Base-by-base conservation (phyloP, 2,888 invertebrate species). In the Tachina lurida region DNA sequence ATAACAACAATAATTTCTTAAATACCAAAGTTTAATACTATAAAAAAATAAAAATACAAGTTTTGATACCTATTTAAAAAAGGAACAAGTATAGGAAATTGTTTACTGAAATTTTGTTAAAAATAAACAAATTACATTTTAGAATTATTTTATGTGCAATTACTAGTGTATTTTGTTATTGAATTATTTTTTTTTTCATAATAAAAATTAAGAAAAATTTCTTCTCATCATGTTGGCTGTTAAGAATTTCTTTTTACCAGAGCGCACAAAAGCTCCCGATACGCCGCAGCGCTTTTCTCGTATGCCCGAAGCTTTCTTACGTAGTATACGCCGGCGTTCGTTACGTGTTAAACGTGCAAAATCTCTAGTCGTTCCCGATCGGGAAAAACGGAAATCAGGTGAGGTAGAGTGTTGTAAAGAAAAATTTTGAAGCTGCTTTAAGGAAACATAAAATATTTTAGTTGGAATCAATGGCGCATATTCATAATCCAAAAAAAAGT, bases 301-400 rank as follows among this genome's bases (percentile, higher is more conserved):
- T 88, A 95, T 95, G 95, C 95, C 95, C 10, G 96, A 96, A 93
- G 95, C 95, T 87, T 94, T 96, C 90, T 94, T 96, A 92, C 94
- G 96, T 88, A 96, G 96, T 80, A 95, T 96, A 89, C 93, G 95
- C 87, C 93, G 96, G 86, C 93, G 96, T 88, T 96, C 96, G 43
- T 92, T 96, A 88, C 93, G 96, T 87, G 95, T 96, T 56, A 96
- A 96, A 92, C 94, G 96, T 90, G 95, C 96, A 88, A 96, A 96
- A 92, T 96, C 96, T 84, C 93, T 96, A 89, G 95, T 96, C 43
- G 94, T 95, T 60, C 90, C 92, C 77, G 94, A 95, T 87, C 95
- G 94, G 87, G 96, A 96, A 92, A 96, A 96, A 92, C 93, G 96
- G 91, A 96, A 96, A 93, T 96, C 96, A 93, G 96, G 96, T 96